Base-by-base conservation (phyloP, 2,888 invertebrate species). In the Microctonus brassicae region DNA sequence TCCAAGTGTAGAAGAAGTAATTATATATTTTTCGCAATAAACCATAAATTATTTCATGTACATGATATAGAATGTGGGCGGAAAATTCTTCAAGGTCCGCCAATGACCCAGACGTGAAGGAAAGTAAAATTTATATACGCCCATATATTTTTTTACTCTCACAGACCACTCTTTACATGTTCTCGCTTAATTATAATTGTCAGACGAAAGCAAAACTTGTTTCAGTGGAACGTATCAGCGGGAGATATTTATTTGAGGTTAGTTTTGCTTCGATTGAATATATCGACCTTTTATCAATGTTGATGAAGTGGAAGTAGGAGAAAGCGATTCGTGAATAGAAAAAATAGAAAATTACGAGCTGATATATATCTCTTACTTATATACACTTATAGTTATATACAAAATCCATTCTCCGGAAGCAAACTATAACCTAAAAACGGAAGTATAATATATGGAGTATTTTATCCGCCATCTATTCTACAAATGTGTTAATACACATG, bases 101-200 rank as follows among this genome's bases (percentile, higher is more conserved):
- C 60, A 73, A 72, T 76, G 77, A 79, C 77, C 76, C 76, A 75
- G 74, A 74, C 66, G 7, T 58, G 74, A 76, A 78, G 76, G 78
- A 76, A 79, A 78, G 78, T 76, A 39, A 69, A 70, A 33, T 39
- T 70, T 10, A 65, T 22, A n/a, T n/a, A n/a, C 29, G 47, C 22
- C 53, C 57, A 29, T 29, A 29, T 5, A 39, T n/a, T 39, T 13
- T n/a, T n/a, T n/a, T n/a, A n/a, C n/a, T n/a, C n/a, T n/a, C n/a
- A n/a, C 3, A 39, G n/a, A n/a, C 13, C 13, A 39, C 39, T 39
- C 39, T 39, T 39, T 39, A 20, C 34, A n/a, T 64, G 55, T 55
- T 67, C 64, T 42, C 47, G 66, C 39, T 69, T 58, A 60, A 65
- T 67, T 73, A n/a, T n/a, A 60, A 55, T 33, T 39, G 33, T 39